Conservation (phyloP, 2,113 vertebrate species). For the Propithecus coquereli region DNA sequence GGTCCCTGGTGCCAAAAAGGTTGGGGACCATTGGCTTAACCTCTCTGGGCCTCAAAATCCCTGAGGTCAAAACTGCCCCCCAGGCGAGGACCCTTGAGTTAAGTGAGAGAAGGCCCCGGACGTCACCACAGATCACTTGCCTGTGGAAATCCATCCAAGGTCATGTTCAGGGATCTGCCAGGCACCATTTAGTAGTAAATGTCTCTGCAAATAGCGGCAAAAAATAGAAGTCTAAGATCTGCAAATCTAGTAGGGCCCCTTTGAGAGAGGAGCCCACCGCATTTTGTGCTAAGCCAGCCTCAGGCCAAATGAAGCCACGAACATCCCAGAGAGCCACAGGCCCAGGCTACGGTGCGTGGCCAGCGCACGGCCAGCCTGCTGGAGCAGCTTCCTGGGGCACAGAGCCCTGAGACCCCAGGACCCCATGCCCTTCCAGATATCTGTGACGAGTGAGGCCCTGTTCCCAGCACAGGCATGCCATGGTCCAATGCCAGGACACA, state of each 20-base stretch:
- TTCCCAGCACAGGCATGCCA: not conserved
- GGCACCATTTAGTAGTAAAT: no score
- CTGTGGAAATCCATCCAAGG: not conserved
- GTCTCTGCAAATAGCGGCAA: not conserved
- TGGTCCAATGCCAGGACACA: accelerated
- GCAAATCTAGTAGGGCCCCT: accelerated
- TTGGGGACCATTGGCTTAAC: no score
- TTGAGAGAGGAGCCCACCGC: not conserved
- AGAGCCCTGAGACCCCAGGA: accelerated
- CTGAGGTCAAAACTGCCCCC: not conserved
- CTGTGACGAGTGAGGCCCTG: no score
- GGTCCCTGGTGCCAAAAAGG: no score
- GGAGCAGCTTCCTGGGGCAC: not conserved
- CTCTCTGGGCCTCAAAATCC: not conserved
- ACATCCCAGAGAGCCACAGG: accelerated
- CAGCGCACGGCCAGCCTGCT: accelerated
- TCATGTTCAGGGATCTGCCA: not conserved
- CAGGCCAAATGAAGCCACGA: not conserved
- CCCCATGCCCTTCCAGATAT: accelerated
- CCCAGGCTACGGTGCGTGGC: accelerated
- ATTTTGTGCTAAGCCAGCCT: not conserved
- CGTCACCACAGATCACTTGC: accelerated
- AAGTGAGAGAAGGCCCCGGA: no score
- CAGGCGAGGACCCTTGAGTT: not conserved
- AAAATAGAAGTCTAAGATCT: accelerated